Evolutionary conservation across 2,113 vertebrate species (phyloP).

Genomic region (Elachura formosa): DNA sequence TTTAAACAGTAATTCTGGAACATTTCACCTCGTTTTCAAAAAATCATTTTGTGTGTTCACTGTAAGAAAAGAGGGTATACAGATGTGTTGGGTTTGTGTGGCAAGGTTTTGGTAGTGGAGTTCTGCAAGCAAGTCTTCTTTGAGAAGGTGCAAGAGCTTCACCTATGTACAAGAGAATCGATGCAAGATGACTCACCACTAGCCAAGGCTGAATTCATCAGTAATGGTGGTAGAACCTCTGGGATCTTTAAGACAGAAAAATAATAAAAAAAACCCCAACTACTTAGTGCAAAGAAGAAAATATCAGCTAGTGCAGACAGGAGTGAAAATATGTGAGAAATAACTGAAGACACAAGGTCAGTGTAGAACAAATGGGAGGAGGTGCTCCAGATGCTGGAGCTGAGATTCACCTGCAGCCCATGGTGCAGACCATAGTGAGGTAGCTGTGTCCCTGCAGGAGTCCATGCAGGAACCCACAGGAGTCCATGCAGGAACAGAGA

Average conservation of each 20-base stretch:
- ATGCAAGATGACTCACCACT: too few relatives aligned
- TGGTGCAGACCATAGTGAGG: background rate
- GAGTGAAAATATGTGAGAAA: background rate
- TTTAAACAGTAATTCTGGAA: background rate
- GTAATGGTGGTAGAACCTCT: background rate
- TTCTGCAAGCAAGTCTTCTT: background rate
- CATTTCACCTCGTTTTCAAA: background rate
- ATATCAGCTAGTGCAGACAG: background rate
- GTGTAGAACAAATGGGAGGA: background rate
- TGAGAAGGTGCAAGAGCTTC: background rate
- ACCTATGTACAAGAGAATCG: fast-evolving
- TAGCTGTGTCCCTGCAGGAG: background rate
- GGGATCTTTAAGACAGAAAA: background rate
- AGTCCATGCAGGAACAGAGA: background rate
- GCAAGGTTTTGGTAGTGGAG: background rate
- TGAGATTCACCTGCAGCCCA: background rate
- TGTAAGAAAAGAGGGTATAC: background rate
- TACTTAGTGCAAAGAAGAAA: background rate
- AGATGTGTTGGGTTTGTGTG: background rate
- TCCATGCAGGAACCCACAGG: background rate
- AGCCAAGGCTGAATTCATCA: background rate
- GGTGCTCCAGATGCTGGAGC: background rate
- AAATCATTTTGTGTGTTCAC: background rate
- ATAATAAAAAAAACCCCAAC: too few relatives aligned
- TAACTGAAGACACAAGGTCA: background rate